Conservation (phyloP, 2,888 invertebrate species). For the Diogma glabrata region DNA sequence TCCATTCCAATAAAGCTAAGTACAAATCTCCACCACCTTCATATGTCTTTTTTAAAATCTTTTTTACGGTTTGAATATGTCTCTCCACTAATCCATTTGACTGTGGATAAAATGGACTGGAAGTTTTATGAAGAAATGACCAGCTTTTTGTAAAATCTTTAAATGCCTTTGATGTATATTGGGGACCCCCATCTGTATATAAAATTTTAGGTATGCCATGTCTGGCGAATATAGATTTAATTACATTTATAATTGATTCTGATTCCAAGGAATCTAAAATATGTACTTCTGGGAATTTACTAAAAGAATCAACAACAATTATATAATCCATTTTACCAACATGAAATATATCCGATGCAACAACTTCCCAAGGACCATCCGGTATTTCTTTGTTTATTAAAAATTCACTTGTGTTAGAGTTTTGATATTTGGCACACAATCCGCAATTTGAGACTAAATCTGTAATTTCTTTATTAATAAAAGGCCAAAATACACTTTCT, state of each 20-base stretch:
- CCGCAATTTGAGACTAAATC: not conserved
- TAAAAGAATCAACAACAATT: conserved; percentile 19
- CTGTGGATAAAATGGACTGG: conserved; percentile 18
- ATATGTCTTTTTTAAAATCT: conserved; percentile 7
- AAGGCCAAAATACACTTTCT: not conserved
- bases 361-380: conserved; percentile 9
- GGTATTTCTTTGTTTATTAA: not conserved
- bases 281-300: conserved; percentile 18
- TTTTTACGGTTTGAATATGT: conserved; percentile 16
- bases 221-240: conserved; percentile 19
- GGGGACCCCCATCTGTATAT: conserved; percentile 18
- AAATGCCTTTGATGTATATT: conserved; percentile 16
- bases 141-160: conserved; percentile 16
- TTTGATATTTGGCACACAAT: not conserved
- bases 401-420: not conserved
- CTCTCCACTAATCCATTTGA: conserved; percentile 20
- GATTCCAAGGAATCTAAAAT: conserved; percentile 13
- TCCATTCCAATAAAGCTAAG: not conserved
- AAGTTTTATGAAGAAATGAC: conserved; percentile 17
- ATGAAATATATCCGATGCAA: conserved; percentile 13
- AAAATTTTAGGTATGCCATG: conserved; percentile 17
- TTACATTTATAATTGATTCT: conserved; percentile 12
- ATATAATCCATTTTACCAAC: conserved; percentile 8
- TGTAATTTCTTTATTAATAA: not conserved
- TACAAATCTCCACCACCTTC: not conserved